phyloP scores from a whole-genome alignment of 2,888 invertebrate species.

The Xylota segnis region DNA sequence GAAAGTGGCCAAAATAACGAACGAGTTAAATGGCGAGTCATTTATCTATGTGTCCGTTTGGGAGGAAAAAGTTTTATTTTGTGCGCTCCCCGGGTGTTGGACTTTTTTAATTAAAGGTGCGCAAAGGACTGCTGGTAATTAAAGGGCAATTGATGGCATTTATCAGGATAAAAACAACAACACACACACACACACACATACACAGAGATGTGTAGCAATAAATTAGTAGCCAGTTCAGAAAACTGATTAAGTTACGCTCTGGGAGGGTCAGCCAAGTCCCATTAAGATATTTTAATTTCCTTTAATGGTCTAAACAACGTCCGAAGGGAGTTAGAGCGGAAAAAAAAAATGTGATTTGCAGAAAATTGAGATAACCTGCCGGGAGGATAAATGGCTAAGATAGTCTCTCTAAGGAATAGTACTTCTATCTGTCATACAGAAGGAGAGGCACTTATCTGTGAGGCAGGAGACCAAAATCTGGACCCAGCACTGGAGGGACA shows the following conservation, averaged over 20 bases:
- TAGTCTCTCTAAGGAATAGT: no score
- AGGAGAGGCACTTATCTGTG: no score
- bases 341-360: background rate
- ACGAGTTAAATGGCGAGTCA: constrained; percentile 55
- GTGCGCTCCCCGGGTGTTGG: constrained; percentile 15
- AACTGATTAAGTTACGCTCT: constrained; percentile 49
- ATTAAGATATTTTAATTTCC: constrained; percentile 72
- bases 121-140: constrained; percentile 70
- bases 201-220: constrained; percentile 60
- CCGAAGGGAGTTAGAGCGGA: background rate
- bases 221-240: constrained; percentile 59
- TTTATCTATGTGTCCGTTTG: constrained; percentile 52
- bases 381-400: no score
- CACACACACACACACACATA: no score
- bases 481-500: no score
- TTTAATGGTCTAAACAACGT: constrained; percentile 48
- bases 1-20: constrained; percentile 65
- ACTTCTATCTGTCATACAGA: no score
- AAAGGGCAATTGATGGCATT: constrained; percentile 65
- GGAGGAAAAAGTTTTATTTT: constrained; percentile 21
- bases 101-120: constrained; percentile 74
- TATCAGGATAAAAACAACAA: constrained; percentile 41
- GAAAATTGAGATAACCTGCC: constrained; percentile 6
- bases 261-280: constrained; percentile 38
- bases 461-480: no score